Evolutionary conservation across 2,113 vertebrate genomes (phyloP).

Genomic region (Lepisosteus oculatus): DNA sequence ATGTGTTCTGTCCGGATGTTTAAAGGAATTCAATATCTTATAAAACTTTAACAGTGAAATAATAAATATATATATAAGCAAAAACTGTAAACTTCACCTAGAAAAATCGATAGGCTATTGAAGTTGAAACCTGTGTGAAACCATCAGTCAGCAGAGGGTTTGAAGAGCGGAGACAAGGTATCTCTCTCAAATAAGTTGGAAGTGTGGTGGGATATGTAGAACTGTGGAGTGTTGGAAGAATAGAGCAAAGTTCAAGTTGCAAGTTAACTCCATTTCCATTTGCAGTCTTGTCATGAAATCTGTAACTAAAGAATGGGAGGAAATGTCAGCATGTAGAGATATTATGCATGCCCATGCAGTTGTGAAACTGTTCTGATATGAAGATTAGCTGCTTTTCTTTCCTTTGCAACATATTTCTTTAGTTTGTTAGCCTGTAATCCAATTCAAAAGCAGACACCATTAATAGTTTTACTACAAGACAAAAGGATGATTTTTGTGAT

Average conservation of each 20-base stretch:
- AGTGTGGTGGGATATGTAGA: background rate
- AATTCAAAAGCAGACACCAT: no score
- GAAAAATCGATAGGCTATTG: slow-evolving; percentile 8
- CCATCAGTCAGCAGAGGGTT: background rate
- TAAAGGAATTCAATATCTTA: slow-evolving; percentile 7
- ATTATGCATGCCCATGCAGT: no score
- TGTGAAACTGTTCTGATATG: no score
- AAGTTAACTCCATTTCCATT: background rate
- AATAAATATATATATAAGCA: background rate
- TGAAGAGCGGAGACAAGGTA: background rate
- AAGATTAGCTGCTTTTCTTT: no score
- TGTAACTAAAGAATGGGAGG: no score
- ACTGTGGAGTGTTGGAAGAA: background rate
- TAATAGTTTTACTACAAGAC: no score
- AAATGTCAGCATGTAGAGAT: no score
- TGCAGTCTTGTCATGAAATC: no score
- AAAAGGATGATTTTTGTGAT: no score
- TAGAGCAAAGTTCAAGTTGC: background rate
- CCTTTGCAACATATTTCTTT: no score
- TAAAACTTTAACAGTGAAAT: background rate
- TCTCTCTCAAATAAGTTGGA: background rate
- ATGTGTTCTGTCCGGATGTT: background rate
- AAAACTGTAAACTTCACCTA: background rate
- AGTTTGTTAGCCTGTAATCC: no score
- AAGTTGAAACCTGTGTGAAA: slow-evolving; percentile 5